Percentiles rank a stretch among this genome's conserved stretches.
phyloP scores from a whole-genome alignment of 2,797 vertebrate genomes.

The Margarornis squamiger region DNA sequence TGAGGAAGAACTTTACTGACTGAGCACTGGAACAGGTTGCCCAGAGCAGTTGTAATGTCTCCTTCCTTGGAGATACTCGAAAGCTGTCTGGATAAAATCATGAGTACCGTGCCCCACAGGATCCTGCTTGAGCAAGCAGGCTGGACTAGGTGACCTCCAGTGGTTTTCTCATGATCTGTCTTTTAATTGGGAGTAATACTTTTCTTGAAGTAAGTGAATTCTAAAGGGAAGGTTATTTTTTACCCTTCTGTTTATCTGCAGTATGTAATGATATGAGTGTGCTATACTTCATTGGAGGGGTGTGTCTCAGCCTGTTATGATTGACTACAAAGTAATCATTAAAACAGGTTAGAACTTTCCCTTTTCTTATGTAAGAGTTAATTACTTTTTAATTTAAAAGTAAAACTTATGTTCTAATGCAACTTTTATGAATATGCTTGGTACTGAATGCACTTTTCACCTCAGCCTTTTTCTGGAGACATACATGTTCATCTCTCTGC shows the following conservation, averaged over 20 bases:
- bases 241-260: fast-evolving
- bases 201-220: neutral
- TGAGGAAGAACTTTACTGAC: neutral
- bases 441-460: neutral
- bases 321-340: neutral
- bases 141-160: neutral
- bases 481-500: neutral
- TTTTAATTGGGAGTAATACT: neutral
- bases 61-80: neutral
- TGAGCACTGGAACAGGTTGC: neutral
- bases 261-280: neutral
- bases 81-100: neutral
- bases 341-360: neutral
- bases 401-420: neutral
- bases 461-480: neutral
- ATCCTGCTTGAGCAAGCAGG: neutral
- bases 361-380: neutral
- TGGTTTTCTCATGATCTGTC: neutral
- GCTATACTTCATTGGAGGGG: neutral
- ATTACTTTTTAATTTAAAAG: neutral
- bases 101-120: neutral
- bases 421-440: neutral
- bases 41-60: neutral
- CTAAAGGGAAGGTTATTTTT: neutral
- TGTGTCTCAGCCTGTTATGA: neutral